Base-by-base conservation (phyloP, 2,113 vertebrate species). In the Clarias batrachus region DNA sequence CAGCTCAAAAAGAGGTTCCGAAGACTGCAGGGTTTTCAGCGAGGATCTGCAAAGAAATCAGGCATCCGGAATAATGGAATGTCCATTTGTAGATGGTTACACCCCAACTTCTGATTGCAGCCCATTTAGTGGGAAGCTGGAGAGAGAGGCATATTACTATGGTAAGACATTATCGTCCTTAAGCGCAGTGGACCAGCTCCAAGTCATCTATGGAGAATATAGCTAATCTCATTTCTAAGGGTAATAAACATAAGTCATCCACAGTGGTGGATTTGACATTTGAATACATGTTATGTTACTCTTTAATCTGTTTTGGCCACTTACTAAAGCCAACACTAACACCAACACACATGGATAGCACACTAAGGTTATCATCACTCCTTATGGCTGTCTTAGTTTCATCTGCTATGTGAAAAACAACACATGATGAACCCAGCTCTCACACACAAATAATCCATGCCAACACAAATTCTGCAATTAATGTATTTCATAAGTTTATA, bases 31-130 rank as follows among this genome's bases (percentile, higher is more conserved):
- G 91, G 95, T 94, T 62, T 96, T 96, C 63, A 93, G 86, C 79
- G 96, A 96, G 77, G 96, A 96, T 80, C 95, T 96, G 86, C 95
- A 96, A 87, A 95, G 95, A 86, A 95, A 94, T 2, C 91, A 96
- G 62, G 95, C 96, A 90, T 91, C 95, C 74, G 94, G 93, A 84
- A 93, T 95, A 81, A 90, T 93, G 71, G 95, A 94, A 86, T 96
- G 95, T 70, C 94, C 96, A 66, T 93, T 94, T 54, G 92, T 95
- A 87, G 93, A 93, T 84, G 92, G 93, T 74, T 95, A 95, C 87
- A 91, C 90, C 70, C 85, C 92, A 62, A 92, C 92, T 9, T 88
- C 93, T 52, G 93, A 94, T 73, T 94, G 96, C 83, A 94, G 94
- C 89, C 93, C 95, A 87, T 88, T 92, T 37, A 78, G 19, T 1